These are phyloP conservation scores for Bradysia coprophila DNA, from an alignment of 1,140 invertebrate genomes.

Conservation along the genomic window DNA sequence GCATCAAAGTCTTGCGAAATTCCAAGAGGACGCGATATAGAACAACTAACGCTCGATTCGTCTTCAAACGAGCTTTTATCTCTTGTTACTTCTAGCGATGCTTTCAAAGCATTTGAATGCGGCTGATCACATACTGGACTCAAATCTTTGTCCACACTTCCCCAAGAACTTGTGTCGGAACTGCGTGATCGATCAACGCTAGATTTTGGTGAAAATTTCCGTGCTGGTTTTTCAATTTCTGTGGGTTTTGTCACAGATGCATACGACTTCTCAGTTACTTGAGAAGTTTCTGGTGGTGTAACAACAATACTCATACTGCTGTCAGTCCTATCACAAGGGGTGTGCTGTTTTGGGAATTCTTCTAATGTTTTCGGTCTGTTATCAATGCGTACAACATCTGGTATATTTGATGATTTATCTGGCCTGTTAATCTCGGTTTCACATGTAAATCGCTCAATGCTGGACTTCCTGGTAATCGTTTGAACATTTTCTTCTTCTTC, in stretches of 20 bases:
- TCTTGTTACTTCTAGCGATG: slow-evolving; percentile 30
- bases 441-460: too few relatives aligned
- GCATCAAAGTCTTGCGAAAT: slow-evolving; percentile 52
- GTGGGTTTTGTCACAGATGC: too few relatives aligned
- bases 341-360: too few relatives aligned
- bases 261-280: too few relatives aligned
- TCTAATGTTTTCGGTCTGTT: too few relatives aligned
- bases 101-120: slow-evolving; percentile 18
- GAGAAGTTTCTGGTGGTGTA: too few relatives aligned
- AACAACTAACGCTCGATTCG: slow-evolving; percentile 59
- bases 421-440: too few relatives aligned
- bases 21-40: slow-evolving; percentile 52
- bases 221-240: slow-evolving; percentile 12
- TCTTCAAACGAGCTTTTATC: slow-evolving; percentile 46
- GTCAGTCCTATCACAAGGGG: too few relatives aligned
- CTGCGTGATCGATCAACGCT: slow-evolving; percentile 42
- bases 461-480: too few relatives aligned
- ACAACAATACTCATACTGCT: slow-evolving; percentile 19
- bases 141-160: slow-evolving; percentile 35
- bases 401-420: slow-evolving; percentile 18
- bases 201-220: slow-evolving; percentile 33
- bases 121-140: slow-evolving; percentile 23
- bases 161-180: slow-evolving; percentile 37
- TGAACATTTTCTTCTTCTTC: slow-evolving; percentile 7
- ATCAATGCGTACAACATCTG: too few relatives aligned